Conservation (phyloP, 2,113 vertebrate species). For the Ceyx cyanopectus region DNA sequence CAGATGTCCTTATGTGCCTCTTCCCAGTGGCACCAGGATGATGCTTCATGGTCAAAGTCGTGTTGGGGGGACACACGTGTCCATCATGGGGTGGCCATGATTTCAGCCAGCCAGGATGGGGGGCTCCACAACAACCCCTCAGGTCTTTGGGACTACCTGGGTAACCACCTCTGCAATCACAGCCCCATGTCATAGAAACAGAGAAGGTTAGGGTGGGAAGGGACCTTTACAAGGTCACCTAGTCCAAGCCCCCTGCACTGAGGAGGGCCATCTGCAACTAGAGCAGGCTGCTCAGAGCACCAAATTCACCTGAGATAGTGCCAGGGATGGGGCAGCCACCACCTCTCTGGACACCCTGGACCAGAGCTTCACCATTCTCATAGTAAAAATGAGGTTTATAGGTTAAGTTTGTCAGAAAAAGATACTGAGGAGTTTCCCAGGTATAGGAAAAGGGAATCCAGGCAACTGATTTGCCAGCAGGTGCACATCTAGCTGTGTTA, state of each 20-base stretch:
- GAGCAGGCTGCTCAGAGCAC: background rate
- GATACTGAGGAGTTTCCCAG: rapidly evolving
- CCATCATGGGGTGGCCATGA: rapidly evolving
- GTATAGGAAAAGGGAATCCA: background rate
- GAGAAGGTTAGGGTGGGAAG: background rate
- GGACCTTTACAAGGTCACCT: background rate
- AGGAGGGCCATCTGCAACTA: too few relatives aligned
- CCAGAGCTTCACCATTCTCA: background rate
- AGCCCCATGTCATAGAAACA: background rate
- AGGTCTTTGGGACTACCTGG: background rate
- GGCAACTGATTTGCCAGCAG: background rate
- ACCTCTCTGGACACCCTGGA: background rate
- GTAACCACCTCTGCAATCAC: background rate
- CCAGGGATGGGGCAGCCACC: background rate
- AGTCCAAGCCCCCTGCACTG: background rate
- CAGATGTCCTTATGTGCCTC: rapidly evolving
- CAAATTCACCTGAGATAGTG: background rate
- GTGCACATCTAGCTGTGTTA: background rate
- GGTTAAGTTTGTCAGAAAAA: background rate
- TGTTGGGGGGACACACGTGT: rapidly evolving
- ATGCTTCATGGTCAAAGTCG: background rate
- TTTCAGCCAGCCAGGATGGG: background rate
- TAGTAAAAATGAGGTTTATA: background rate
- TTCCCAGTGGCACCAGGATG: background rate
- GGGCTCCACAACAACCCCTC: rapidly evolving